Evolutionary conservation across 1,140 invertebrate genomes (phyloP), one percentile per base, ranked within the genome.

Genomic region (Archivesica marissinica): DNA sequence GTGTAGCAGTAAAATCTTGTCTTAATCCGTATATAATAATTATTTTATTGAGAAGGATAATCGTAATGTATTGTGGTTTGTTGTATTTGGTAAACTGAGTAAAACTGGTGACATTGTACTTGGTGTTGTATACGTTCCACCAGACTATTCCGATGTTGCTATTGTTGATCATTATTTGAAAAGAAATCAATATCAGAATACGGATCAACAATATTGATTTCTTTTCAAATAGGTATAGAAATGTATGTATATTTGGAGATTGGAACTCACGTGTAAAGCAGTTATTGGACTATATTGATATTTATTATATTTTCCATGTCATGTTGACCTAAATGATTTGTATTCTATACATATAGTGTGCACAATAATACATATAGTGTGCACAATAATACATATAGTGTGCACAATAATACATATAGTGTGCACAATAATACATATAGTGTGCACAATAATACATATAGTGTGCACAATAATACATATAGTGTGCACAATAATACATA

Each of bases 311-410:
- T 38, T 39, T 66, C 2, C 33, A 38, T 66, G 61, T 23, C 38
- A n/a, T n/a, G 41, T 39, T 66, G 28, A 66, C 41, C 6, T 66
- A 66, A 38, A 66, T n/a, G 61, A 66, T 38, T 39, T 66, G 41
- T 66, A 39, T 66, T 66, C 13, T 38, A 38, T 39, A 20, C n/a
- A 20, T 23, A 9, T 4, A 39, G 3, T 66, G 38, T 66, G 11
- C 17, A 11, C 1, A 38, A n/a, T n/a, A n/a, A n/a, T n/a, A 1
- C 2, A 9, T 7, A 66, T 66, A n/a, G n/a, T n/a, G n/a, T n/a
- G n/a, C n/a, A n/a, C n/a, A n/a, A 2, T 3, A 66, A 13, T 39
- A 20, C n/a, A 20, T 23, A 9, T 4, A 39, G 3, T 66, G 38
- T 66, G 11, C 17, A 11, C 1, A 38, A n/a, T n/a, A n/a, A n/a